Evolutionary conservation across 2,797 vertebrate genomes (phyloP).

Genomic region (Bovichtus variegatus): DNA sequence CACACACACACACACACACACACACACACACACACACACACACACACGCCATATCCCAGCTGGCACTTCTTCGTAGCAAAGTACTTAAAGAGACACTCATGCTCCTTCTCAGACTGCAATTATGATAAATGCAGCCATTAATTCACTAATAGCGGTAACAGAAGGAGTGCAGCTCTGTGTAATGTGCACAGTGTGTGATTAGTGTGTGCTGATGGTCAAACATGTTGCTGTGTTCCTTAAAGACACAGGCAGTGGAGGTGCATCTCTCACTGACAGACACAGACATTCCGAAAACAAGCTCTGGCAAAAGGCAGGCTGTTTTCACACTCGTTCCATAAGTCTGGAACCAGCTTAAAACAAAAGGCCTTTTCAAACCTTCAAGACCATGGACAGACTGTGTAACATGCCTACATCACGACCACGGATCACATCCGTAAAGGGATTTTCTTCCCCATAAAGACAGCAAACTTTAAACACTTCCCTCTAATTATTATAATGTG

Average conservation of each 20-base stretch:
- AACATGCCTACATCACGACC: too few species aligned
- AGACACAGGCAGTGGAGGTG: neutral
- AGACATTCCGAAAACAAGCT: neutral
- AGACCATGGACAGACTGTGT: too few species aligned
- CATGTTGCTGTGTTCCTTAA: neutral
- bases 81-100: conserved; percentile 8
- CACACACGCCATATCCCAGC: neutral
- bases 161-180: conserved; percentile 21
- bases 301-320: neutral
- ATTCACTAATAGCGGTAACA: conserved; percentile 52
- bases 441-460: too few species aligned
- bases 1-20: conserved; percentile 7
- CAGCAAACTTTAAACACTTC: too few species aligned
- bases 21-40: neutral
- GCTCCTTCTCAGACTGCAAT: conserved; percentile 36
- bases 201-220: conserved; percentile 25
- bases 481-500: too few species aligned
- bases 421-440: too few species aligned
- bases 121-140: conserved; percentile 57
- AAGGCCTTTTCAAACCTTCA: too few species aligned
- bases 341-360: neutral
- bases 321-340: neutral
- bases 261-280: neutral
- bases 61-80: neutral
- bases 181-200: conserved; percentile 33